A percentile compares a stretch with the other conserved stretches of the same genome.
Conservation (phyloP, 2,888 invertebrate species). For the Pelosia muscerda region DNA sequence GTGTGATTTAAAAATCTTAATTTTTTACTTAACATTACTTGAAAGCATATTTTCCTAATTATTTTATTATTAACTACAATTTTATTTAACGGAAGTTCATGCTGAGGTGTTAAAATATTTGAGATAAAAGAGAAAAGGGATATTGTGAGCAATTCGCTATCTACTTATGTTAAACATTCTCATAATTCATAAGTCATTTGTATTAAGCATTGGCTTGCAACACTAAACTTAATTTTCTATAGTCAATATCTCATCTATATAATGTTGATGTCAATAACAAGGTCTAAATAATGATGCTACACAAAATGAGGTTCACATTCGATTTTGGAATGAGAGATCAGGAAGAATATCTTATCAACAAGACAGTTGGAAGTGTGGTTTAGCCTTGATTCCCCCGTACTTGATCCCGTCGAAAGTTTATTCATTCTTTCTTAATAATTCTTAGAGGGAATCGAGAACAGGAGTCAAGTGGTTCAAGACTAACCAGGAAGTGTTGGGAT, state of each 20-base stretch:
- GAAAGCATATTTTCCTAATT: slow-evolving; percentile 49
- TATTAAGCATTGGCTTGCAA: slow-evolving; percentile 17
- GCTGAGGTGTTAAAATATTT: slow-evolving; percentile 46
- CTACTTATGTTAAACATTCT: slow-evolving; percentile 43
- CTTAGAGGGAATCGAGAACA: too few species aligned
- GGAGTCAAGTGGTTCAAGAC: too few species aligned
- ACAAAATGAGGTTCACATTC: slow-evolving; percentile 75
- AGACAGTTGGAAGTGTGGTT: slow-evolving; percentile 75
- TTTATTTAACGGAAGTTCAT: slow-evolving; percentile 43
- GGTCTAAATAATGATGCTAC: slow-evolving; percentile 49
- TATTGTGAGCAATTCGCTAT: slow-evolving; percentile 52
- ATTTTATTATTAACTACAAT: slow-evolving; percentile 48
- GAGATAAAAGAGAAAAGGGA: slow-evolving; percentile 46
- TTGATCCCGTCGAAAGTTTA: too few species aligned
- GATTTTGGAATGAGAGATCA: slow-evolving; percentile 68
- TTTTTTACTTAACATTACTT: slow-evolving; percentile 12
- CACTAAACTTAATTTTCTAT: slow-evolving; percentile 16
- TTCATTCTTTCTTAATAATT: too few species aligned
- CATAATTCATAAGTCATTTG: slow-evolving; percentile 37
- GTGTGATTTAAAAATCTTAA: slow-evolving; percentile 16
- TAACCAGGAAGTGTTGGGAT: too few species aligned
- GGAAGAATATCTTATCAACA: slow-evolving; percentile 68
- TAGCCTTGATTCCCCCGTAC: too few species aligned
- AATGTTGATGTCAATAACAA: slow-evolving; percentile 14
- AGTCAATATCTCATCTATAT: slow-evolving; percentile 21